phyloP scores from a whole-genome alignment of 2,113 vertebrate genomes.

The Leucopsar rothschildi region DNA sequence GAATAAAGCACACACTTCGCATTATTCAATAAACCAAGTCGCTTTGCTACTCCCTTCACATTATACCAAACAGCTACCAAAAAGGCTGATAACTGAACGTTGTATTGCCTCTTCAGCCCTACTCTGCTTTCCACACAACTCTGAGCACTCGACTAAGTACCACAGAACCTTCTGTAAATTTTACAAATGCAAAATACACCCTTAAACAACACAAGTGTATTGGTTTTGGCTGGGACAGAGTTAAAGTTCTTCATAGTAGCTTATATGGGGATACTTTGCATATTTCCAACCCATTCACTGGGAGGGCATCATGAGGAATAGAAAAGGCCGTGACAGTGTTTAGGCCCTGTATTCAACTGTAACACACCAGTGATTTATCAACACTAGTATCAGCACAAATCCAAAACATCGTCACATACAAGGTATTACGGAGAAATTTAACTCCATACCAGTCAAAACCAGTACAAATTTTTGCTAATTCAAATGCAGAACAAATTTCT shows the following conservation, averaged over 20 bases:
- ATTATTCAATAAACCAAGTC: background rate
- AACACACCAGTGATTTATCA: background rate
- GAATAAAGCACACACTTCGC: background rate
- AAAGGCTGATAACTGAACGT: background rate
- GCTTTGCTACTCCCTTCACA: background rate
- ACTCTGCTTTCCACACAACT: background rate
- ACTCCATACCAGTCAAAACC: background rate
- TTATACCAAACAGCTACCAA: background rate
- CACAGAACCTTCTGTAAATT: background rate
- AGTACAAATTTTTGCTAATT: background rate
- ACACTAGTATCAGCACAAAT: background rate
- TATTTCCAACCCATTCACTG: background rate
- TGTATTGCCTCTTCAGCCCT: background rate
- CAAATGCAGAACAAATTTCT: background rate
- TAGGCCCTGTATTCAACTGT: background rate
- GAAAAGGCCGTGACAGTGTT: background rate
- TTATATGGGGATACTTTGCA: background rate
- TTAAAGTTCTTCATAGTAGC: background rate
- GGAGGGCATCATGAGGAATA: background rate
- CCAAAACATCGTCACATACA: background rate
- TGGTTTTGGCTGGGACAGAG: background rate
- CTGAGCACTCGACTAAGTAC: background rate
- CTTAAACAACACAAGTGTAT: background rate
- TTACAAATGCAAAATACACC: background rate
- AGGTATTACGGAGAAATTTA: background rate